These are phyloP conservation scores for Eubasilissa regina DNA, from an alignment of 1,140 invertebrate species.

Conservation along the genomic window DNA sequence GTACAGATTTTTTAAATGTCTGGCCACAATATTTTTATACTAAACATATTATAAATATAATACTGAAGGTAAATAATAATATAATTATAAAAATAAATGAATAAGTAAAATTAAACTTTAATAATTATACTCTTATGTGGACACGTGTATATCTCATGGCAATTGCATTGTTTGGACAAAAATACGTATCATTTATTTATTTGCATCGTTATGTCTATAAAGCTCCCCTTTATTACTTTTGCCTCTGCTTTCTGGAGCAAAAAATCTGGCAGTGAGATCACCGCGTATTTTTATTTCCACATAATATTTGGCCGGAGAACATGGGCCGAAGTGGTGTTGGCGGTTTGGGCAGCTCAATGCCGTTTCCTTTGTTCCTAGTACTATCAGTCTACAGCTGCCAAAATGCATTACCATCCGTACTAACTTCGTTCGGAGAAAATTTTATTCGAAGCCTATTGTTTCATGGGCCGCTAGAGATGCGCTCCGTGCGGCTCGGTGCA, in stretches of 20 bases:
- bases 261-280: slow-evolving; percentile 33
- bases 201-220: neutral
- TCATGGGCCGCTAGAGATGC: neutral
- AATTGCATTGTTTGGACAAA: too few relatives aligned
- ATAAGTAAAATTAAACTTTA: too few relatives aligned
- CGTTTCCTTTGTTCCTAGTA: neutral
- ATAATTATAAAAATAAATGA: too few relatives aligned
- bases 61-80: too few relatives aligned
- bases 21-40: too few relatives aligned
- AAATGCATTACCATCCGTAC: slow-evolving; percentile 36
- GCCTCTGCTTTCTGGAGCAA: slow-evolving; percentile 13
- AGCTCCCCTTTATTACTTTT: slow-evolving; percentile 13
- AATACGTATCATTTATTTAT: neutral
- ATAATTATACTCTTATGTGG: too few relatives aligned
- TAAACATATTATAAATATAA: too few relatives aligned
- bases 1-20: too few relatives aligned
- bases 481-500: neutral
- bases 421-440: neutral
- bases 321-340: neutral
- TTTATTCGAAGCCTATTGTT: slow-evolving; percentile 22
- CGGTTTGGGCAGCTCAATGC: neutral
- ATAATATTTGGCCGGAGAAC: slow-evolving; percentile 18
- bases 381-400: slow-evolving; percentile 36
- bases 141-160: too few relatives aligned
- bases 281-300: slow-evolving; percentile 18